Percentiles rank a stretch among this genome's conserved stretches.
phyloP scores from a whole-genome alignment of 2,888 invertebrate species.

The Crioceris asparagi region DNA sequence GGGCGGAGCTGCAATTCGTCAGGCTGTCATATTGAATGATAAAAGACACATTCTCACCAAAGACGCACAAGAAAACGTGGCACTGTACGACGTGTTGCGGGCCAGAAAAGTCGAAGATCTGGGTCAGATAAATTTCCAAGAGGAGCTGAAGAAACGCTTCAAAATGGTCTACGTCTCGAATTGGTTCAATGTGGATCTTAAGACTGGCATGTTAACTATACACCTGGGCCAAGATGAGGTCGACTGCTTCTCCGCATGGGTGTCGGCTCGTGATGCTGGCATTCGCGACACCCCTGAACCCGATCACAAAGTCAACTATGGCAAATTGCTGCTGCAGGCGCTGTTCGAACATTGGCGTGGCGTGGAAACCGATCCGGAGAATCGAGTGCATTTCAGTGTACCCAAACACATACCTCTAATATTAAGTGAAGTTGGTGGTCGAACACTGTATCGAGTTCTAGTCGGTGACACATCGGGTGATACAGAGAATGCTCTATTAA shows the following conservation, averaged over 20 bases:
- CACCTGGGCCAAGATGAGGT: conserved; percentile 95
- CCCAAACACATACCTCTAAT: conserved; percentile 95
- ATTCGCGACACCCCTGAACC: conserved; percentile 48
- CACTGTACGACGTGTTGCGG: conserved; percentile 87
- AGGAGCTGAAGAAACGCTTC: conserved; percentile 82
- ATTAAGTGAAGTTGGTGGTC: conserved; percentile 92
- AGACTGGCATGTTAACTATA: conserved; percentile 97
- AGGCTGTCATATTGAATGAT: conserved; percentile 88
- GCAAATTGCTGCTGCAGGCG: conserved; percentile 86
- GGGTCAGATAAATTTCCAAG: conserved; percentile 84
- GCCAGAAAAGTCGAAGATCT: conserved; percentile 83
- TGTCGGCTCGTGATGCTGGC: conserved; percentile 91
- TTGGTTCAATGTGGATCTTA: conserved; percentile 98
- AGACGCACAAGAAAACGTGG: conserved; percentile 84
- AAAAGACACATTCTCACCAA: conserved; percentile 92
- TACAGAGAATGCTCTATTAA: conserved; percentile 81
- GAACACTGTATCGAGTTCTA: conserved; percentile 79
- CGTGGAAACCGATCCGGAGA: conserved; percentile 58
- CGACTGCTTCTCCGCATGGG: conserved; percentile 98
- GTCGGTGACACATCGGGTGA: conserved; percentile 92
- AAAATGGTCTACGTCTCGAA: conserved; percentile 94
- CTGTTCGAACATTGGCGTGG: conserved; percentile 88
- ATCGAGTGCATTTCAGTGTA: conserved; percentile 72
- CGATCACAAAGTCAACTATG: conserved; percentile 92
- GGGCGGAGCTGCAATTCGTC: conserved; percentile 90